Percentiles rank a stretch among this genome's conserved stretches.
Evolutionary conservation across 1,140 invertebrate genomes (phyloP).

Genomic region (Zophobas morio): DNA sequence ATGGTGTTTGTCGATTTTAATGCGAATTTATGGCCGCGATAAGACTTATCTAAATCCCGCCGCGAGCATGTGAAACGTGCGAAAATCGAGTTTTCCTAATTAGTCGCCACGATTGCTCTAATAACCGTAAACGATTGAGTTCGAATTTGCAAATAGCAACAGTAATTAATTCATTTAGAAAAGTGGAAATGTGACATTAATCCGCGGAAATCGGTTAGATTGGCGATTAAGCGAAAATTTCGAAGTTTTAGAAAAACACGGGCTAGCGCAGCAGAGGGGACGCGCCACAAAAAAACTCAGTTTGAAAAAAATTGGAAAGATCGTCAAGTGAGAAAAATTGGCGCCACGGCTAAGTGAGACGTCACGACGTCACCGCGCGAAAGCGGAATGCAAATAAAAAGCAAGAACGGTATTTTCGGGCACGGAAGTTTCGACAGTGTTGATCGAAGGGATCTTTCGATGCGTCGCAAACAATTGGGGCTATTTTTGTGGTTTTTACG

Average conservation of each 20-base stretch:
- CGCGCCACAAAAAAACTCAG: too few species aligned
- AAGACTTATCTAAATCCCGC: not conserved
- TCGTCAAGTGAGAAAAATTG: too few species aligned
- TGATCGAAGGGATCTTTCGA: slow-evolving; percentile 20
- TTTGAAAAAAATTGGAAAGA: too few species aligned
- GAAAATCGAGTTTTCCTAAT: slow-evolving; percentile 13
- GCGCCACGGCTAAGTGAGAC: not conserved
- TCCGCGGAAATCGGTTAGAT: too few species aligned
- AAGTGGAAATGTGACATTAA: too few species aligned
- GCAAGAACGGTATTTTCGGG: not conserved
- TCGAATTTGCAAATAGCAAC: too few species aligned
- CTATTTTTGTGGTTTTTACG: slow-evolving; percentile 18
- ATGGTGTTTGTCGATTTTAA: not conserved
- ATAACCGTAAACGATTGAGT: too few species aligned
- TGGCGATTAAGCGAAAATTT: too few species aligned
- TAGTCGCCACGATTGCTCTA: not conserved
- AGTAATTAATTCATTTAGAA: too few species aligned
- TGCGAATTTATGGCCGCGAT: slow-evolving; percentile 3
- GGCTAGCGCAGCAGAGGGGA: too few species aligned
- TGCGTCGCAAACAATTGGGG: slow-evolving; percentile 1
- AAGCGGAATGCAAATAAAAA: slow-evolving; percentile 13
- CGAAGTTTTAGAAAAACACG: too few species aligned
- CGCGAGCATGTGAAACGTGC: slow-evolving; percentile 14
- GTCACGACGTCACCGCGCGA: not conserved
- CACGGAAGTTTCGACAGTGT: slow-evolving; percentile 15